phyloP scores from a whole-genome alignment of 2,888 invertebrate species.

The Drosophila flavopinicola region DNA sequence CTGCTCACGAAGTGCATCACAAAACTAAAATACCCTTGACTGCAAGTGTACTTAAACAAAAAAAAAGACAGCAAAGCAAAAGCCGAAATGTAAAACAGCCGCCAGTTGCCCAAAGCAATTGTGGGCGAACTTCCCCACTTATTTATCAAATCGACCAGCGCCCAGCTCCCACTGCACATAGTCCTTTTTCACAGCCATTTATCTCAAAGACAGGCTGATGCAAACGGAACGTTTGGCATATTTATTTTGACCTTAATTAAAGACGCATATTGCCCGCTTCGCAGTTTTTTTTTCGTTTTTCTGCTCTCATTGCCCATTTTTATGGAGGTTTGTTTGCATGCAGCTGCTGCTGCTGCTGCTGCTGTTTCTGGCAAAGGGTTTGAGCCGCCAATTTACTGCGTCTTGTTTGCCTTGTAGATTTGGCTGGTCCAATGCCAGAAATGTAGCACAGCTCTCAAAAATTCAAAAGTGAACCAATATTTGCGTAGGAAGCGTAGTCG shows the following conservation, averaged over 20 bases:
- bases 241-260: constrained; percentile 76
- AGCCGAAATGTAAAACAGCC: constrained; percentile 42
- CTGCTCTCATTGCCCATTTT: constrained; percentile 7
- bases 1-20: too few species aligned
- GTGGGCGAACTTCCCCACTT: constrained; percentile 52
- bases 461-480: constrained; percentile 42
- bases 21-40: not conserved
- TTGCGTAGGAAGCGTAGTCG: constrained; percentile 34
- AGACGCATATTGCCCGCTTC: constrained; percentile 69
- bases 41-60: not conserved
- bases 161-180: not conserved
- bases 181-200: constrained; percentile 59
- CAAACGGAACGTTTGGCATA: constrained; percentile 43
- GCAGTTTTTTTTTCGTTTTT: constrained; percentile 27
- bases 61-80: constrained; percentile 12
- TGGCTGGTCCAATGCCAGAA: constrained; percentile 18
- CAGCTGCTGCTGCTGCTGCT: constrained; percentile 33
- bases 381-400: constrained; percentile 35
- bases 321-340: constrained; percentile 38
- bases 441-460: constrained; percentile 20
- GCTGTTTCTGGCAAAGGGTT: constrained; percentile 25
- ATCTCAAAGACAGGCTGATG: constrained; percentile 60
- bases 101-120: constrained; percentile 39
- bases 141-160: constrained; percentile 70
- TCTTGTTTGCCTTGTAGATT: constrained; percentile 37